A percentile compares a stretch with the other conserved stretches of the same genome.
Evolutionary conservation across 2,888 invertebrate species (phyloP).

Genomic region (Melitaea athalia): DNA sequence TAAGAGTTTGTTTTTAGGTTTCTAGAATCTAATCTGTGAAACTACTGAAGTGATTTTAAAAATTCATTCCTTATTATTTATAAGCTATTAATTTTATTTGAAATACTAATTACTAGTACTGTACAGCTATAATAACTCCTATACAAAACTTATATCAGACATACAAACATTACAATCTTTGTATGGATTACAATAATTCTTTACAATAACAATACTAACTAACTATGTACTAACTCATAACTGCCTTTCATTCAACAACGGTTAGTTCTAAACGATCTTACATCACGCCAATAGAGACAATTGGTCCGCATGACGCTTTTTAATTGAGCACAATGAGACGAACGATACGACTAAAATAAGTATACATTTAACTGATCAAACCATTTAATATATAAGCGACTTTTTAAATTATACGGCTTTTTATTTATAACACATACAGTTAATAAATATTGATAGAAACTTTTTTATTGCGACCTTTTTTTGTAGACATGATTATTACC

Average conservation of each 20-base stretch:
- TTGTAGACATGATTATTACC: neutral
- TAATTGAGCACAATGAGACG: conserved; percentile 68
- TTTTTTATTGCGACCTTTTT: conserved; percentile 8
- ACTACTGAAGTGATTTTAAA: too few relatives aligned
- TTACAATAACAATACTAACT: neutral
- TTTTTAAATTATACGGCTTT: conserved; percentile 40
- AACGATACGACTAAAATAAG: conserved; percentile 45
- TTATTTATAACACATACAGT: conserved; percentile 24
- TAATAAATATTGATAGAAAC: conserved; percentile 15
- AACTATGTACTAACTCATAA: conserved; percentile 19
- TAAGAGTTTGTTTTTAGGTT: too few relatives aligned
- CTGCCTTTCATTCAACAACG: neutral
- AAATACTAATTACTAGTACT: too few relatives aligned
- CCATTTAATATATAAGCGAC: conserved; percentile 1
- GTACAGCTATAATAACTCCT: too few relatives aligned
- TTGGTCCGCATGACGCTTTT: conserved; percentile 65
- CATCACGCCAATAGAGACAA: conserved; percentile 61
- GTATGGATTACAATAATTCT: too few relatives aligned
- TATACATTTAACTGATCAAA: conserved; percentile 28
- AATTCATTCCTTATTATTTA: too few relatives aligned
- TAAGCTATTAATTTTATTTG: too few relatives aligned
- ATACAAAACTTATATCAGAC: too few relatives aligned
- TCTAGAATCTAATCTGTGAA: too few relatives aligned
- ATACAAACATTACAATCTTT: too few relatives aligned
- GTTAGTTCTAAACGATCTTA: conserved; percentile 27